Conservation (phyloP, 2,888 invertebrate genomes). For the Lochmaea capreae region DNA sequence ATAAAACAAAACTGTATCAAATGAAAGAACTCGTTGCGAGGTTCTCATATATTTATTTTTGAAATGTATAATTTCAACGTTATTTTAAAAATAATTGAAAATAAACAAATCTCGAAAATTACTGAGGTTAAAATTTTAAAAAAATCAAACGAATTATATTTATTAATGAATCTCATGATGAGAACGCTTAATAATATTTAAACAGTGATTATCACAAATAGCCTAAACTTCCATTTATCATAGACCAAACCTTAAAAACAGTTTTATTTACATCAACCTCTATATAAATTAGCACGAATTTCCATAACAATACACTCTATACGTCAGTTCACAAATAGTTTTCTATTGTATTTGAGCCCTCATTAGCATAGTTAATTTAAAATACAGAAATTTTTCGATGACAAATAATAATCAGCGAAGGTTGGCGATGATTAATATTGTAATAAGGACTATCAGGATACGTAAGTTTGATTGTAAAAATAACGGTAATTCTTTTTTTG, state of each 20-base stretch:
- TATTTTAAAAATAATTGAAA: no score
- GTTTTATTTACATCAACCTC: not conserved
- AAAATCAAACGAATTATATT: not conserved
- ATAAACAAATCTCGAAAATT: not conserved
- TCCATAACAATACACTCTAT: not conserved
- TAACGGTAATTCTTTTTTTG: not conserved
- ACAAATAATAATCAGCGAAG: not conserved
- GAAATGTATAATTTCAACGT: no score
- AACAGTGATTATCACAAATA: not conserved
- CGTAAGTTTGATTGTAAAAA: not conserved
- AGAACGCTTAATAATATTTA: not conserved
- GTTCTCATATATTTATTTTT: no score
- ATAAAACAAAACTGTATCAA: no score
- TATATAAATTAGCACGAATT: not conserved
- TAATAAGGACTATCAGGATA: not conserved
- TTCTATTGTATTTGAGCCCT: not conserved
- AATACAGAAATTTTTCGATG: slow-evolving; percentile 4
- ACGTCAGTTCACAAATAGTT: slow-evolving; percentile 1
- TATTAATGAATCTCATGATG: not conserved
- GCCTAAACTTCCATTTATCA: not conserved
- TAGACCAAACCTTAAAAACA: not conserved
- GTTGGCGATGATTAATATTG: slow-evolving; percentile 1
- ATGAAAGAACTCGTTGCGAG: no score
- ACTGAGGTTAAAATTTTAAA: not conserved
- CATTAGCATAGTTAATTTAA: not conserved